Conservation (phyloP, 2,797 vertebrate genomes). For the Gobio occitaniae region DNA sequence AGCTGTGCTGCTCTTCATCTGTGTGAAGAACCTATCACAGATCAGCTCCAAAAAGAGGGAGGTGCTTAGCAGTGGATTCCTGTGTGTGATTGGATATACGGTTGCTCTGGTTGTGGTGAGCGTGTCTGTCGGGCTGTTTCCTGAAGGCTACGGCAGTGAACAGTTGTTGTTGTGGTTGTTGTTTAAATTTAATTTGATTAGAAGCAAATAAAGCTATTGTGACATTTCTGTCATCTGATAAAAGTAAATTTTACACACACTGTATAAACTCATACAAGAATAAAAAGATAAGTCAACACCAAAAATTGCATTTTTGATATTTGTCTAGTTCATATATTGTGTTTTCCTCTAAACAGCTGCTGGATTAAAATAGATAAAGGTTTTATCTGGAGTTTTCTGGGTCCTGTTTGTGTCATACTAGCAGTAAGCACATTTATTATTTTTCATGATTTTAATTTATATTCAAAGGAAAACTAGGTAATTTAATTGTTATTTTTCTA, state of each 20-base stretch:
- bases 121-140: constrained; percentile 67
- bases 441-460: background rate
- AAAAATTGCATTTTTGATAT: background rate
- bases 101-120: constrained; percentile 76
- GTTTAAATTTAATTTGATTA: background rate
- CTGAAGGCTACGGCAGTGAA: constrained; percentile 65
- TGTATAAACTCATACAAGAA: no score
- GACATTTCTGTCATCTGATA: background rate
- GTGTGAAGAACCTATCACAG: constrained; percentile 1
- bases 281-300: background rate
- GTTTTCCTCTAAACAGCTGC: constrained; percentile 17
- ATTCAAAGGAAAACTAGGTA: background rate
- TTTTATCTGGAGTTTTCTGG: constrained; percentile 75
- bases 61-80: background rate
- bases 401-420: constrained; percentile 70
- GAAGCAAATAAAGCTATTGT: background rate
- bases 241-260: no score
- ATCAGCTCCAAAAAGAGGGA: background rate
- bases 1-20: background rate
- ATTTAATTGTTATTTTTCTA: background rate
- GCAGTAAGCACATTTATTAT: constrained; percentile 60
- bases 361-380: constrained; percentile 61
- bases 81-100: constrained; percentile 72
- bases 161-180: background rate
- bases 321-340: background rate